phyloP scores from a whole-genome alignment of 2,797 vertebrate genomes.

The Coilia nasus region DNA sequence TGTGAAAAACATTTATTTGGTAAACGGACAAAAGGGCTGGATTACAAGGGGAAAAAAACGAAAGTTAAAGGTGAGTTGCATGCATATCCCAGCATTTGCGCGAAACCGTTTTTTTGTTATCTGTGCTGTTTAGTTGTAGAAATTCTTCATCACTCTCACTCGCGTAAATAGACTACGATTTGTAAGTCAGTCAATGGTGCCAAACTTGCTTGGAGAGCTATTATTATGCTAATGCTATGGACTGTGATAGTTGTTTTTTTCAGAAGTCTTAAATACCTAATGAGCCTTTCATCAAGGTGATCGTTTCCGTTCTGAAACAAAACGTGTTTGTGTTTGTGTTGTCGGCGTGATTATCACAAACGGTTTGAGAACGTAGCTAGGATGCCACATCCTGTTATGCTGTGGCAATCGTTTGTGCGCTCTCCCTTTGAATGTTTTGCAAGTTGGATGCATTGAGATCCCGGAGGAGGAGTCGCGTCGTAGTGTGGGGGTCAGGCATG shows the following conservation, averaged over 20 bases:
- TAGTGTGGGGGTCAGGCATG: conserved; percentile 62
- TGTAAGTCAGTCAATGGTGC: not conserved
- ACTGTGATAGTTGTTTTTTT: conserved; percentile 47
- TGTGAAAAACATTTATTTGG: conserved; percentile 73
- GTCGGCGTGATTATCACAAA: conserved; percentile 38
- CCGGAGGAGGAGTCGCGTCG: conserved; percentile 58
- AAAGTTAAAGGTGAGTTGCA: conserved; percentile 72
- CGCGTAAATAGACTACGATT: not conserved
- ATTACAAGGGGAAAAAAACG: conserved; percentile 64
- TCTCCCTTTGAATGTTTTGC: conserved; percentile 45
- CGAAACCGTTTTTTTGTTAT: not conserved
- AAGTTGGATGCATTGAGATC: conserved; percentile 56
- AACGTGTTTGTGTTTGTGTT: conserved; percentile 53
- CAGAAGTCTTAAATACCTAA: conserved; percentile 64
- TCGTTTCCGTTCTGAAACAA: conserved; percentile 48
- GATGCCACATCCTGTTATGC: conserved; percentile 78
- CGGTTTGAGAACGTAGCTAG: conserved; percentile 42
- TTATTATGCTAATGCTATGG: conserved; percentile 28
- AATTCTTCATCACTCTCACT: too few relatives aligned
- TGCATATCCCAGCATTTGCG: conserved; percentile 36
- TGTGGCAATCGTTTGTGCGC: conserved; percentile 57
- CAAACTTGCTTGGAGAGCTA: conserved; percentile 41
- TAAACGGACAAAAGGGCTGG: conserved; percentile 73
- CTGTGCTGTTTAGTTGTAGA: too few relatives aligned
- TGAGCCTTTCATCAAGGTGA: conserved; percentile 28